Percentiles rank a stretch among this genome's conserved stretches.
These are phyloP conservation scores for Gephyroberyx darwinii DNA, from an alignment of 2,797 vertebrate species.

Conservation along the genomic window DNA sequence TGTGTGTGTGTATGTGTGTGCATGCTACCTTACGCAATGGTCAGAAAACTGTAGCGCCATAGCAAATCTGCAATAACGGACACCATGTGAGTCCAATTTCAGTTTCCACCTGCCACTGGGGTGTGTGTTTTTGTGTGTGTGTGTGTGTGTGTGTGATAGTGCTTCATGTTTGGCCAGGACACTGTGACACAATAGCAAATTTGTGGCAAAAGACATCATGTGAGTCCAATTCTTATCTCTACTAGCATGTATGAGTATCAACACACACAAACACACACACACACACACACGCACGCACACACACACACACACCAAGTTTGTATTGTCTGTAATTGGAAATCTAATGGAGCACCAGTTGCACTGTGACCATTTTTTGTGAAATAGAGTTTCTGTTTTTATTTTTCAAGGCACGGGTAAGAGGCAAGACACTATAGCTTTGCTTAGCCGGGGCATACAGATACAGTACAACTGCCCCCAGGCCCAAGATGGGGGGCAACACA, in stretches of 20 bases:
- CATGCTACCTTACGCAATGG: background rate
- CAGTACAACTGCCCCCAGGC: too few relatives aligned
- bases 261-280: background rate
- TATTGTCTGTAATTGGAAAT: slow-evolving; percentile 4
- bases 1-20: slow-evolving; percentile 10
- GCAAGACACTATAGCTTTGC: background rate
- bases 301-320: background rate
- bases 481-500: background rate
- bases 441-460: background rate
- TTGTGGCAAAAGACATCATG: slow-evolving; percentile 3
- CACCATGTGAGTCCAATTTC: slow-evolving; percentile 26
- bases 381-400: background rate
- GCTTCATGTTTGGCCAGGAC: background rate
- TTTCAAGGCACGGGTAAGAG: background rate
- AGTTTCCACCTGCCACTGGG: slow-evolving; percentile 16
- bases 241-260: background rate
- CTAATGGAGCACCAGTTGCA: background rate
- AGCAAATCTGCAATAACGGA: slow-evolving; percentile 27
- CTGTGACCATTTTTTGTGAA: background rate
- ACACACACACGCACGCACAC: background rate
- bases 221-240: slow-evolving; percentile 12
- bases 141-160: slow-evolving; percentile 5
- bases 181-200: slow-evolving; percentile 13
- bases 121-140: background rate
- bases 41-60: background rate